A percentile compares a stretch with the other conserved stretches of the same genome.
phyloP scores from a whole-genome alignment of 2,888 invertebrate genomes.

The Ecdyonurus torrentis region DNA sequence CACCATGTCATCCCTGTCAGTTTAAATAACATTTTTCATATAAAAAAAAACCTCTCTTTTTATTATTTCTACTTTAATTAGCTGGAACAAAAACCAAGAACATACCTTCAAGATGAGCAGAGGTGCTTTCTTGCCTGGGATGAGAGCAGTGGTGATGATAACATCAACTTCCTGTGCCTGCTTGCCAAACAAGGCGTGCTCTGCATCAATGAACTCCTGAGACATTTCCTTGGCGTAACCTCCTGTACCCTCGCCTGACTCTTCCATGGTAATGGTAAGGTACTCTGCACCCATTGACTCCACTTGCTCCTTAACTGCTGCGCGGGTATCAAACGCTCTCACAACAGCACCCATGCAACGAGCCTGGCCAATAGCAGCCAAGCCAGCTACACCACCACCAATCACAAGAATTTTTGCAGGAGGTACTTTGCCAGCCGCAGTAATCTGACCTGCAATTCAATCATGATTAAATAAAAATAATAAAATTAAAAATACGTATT shows the following conservation, averaged over 20 bases:
- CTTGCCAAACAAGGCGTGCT: conserved; percentile 70
- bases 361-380: conserved; percentile 73
- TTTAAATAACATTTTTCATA: too few relatives aligned
- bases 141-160: conserved; percentile 75
- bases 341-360: conserved; percentile 79
- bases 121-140: conserved; percentile 75
- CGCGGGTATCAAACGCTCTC: conserved; percentile 70
- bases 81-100: neutral
- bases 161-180: conserved; percentile 74
- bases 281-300: conserved; percentile 81
- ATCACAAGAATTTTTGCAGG: conserved; percentile 77
- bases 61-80: neutral
- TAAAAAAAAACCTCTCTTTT: too few relatives aligned
- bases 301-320: conserved; percentile 67
- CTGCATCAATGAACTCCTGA: conserved; percentile 67
- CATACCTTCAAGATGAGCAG: conserved; percentile 56
- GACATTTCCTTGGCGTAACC: conserved; percentile 81
- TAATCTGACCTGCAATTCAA: conserved; percentile 71
- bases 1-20: too few relatives aligned
- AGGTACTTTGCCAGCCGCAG: conserved; percentile 76
- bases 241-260: conserved; percentile 52
- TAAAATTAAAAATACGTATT: too few relatives aligned
- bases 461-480: neutral
- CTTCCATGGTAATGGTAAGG: conserved; percentile 58
- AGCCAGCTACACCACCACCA: conserved; percentile 79